Evolutionary conservation across 1,140 invertebrate genomes (phyloP), one percentile per base, ranked within the genome.

Genomic region (Cepaea nemoralis): DNA sequence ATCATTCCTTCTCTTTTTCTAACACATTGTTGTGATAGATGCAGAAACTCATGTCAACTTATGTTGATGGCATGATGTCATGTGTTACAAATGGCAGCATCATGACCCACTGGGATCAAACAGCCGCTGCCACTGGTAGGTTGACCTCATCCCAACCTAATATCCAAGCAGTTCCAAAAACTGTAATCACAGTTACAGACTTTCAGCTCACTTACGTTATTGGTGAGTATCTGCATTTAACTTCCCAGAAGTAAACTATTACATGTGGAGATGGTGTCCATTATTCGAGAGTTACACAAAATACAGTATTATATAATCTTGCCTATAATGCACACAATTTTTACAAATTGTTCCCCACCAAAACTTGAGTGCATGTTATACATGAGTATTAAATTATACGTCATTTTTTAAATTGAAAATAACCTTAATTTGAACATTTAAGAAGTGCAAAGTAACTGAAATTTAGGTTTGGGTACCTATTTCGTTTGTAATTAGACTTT

Each of bases 41-140:
- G n/a, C 87, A 89, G 84, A 94, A 94, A 84, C 88, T 93, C 19
- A 93, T 93, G 86, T 92, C 93, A 2, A 93, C 94, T 0, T 94
- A 93, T 87, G 87, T 94, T 6, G 91, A 93, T 83, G 93, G 93
- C 0, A 92, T 94, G 67, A 84, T 92, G 66, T 87, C 90, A n/a
- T 92, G 92, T 78, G 90, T 92, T 0, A 88, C 86, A 22, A 85
- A 91, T 45, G 91, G 90, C 5, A 87, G 91, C 40, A 87, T 94
- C 0, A 86, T 67, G 31, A 92, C 93, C 16, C 91, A 91, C 37
- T 94, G 93, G 93, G 92, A 93, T 40, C 93, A 94, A 84, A 93
- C 90, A 6, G 91, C 93, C 22, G 92, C 93, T 31, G 93, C 92
- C 1, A 94, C 93, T 6, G 94, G 94, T 5, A 90, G 94, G 24